Evolutionary conservation across 2,113 vertebrate species (phyloP).

Genomic region (Danio rerio): DNA sequence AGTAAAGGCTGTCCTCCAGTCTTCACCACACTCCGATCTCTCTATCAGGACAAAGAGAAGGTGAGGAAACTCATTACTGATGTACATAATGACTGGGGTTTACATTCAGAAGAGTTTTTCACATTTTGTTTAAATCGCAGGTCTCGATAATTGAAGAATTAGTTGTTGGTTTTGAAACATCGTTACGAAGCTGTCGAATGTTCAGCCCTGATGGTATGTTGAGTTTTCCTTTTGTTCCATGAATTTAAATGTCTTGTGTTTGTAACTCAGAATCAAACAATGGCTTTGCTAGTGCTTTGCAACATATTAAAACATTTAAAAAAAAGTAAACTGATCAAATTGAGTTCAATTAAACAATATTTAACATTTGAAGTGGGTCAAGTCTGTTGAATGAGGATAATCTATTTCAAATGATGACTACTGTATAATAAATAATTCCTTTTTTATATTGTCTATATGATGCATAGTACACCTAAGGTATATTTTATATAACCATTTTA

Average conservation of each 20-base stretch:
- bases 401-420: too few species aligned
- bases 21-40: constrained; percentile 95
- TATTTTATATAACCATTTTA: too few species aligned
- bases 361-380: too few species aligned
- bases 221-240: neutral
- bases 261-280: too few species aligned
- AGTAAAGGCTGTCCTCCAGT: constrained; percentile 98
- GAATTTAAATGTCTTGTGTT: neutral
- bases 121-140: constrained; percentile 71
- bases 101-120: neutral
- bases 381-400: too few species aligned
- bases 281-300: too few species aligned
- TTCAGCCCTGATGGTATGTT: constrained; percentile 93
- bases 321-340: too few species aligned
- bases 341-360: too few species aligned
- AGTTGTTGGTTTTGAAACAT: constrained; percentile 93
- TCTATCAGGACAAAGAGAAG: constrained; percentile 97
- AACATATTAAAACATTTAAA: too few species aligned
- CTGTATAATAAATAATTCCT: too few species aligned
- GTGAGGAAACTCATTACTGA: constrained; percentile 66
- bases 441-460: too few species aligned
- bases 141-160: constrained; percentile 95
- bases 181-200: constrained; percentile 90
- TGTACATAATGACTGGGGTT: neutral
- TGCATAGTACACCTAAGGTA: too few species aligned